These are phyloP conservation scores for Mactromeris polynyma DNA, from an alignment of 2,888 invertebrate species.

Conservation along the genomic window DNA sequence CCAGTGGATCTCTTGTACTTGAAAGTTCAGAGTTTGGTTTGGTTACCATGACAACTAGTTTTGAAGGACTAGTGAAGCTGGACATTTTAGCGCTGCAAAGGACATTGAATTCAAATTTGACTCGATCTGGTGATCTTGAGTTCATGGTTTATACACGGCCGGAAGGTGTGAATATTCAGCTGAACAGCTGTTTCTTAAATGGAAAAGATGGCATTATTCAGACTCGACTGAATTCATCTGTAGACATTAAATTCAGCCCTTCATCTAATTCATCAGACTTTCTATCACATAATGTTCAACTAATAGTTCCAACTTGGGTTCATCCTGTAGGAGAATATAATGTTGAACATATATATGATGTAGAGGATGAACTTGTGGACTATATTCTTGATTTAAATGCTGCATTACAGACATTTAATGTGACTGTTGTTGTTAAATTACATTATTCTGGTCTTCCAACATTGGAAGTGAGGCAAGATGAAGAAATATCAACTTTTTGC, in stretches of 20 bases:
- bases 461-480: neutral
- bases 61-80: neutral
- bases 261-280: neutral
- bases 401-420: neutral
- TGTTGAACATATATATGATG: neutral
- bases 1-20: neutral
- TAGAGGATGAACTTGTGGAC: neutral
- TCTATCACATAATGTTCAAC: neutral
- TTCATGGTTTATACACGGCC: neutral
- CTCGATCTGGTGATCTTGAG: neutral
- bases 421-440: neutral
- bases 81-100: neutral
- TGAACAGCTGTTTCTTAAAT: slow-evolving; percentile 12
- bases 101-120: neutral
- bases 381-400: neutral
- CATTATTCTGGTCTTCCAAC: neutral
- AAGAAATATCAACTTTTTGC: neutral
- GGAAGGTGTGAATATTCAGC: neutral
- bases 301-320: neutral
- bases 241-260: neutral
- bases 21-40: slow-evolving; percentile 4
- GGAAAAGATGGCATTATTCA: neutral
- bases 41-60: neutral
- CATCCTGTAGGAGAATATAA: neutral
- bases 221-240: neutral